Conservation (phyloP, 1,140 invertebrate species). For the Oreohelix idahoensis region DNA sequence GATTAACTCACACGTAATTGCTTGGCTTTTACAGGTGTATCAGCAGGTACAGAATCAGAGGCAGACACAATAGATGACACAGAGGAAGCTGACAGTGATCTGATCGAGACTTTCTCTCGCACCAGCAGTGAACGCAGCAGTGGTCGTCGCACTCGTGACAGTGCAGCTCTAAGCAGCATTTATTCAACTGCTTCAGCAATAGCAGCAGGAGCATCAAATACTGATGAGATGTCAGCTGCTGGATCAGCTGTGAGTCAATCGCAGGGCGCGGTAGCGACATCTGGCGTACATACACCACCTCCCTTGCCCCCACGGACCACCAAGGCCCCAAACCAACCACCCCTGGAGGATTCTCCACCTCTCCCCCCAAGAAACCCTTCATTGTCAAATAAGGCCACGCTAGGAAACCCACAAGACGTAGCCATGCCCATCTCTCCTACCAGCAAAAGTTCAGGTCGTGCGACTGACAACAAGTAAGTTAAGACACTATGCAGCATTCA, state of each 20-base stretch:
- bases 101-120: conserved; percentile 29
- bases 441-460: not conserved
- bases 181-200: not conserved
- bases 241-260: not conserved
- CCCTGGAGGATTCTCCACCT: conserved; percentile 29
- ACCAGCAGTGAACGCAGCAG: conserved; percentile 48
- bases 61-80: conserved; percentile 40
- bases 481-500: too few relatives aligned
- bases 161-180: not conserved
- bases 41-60: conserved; percentile 46
- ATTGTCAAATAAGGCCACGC: conserved; percentile 19
- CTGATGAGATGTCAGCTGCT: not conserved
- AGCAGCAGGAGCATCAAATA: not conserved
- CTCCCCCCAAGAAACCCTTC: conserved; percentile 33
- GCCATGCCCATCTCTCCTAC: conserved; percentile 24
- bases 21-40: not conserved
- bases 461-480: conserved; percentile 16
- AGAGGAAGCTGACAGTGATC: conserved; percentile 29
- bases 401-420: conserved; percentile 18
- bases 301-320: conserved; percentile 28
- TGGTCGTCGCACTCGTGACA: conserved; percentile 17
- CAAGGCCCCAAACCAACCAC: not conserved
- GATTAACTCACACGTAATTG: too few relatives aligned
- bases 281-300: not conserved
- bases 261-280: not conserved